Percentiles rank a stretch among this genome's conserved stretches.
These are phyloP conservation scores for Chalcis sispes DNA, from an alignment of 2,888 invertebrate species.

Conservation along the genomic window DNA sequence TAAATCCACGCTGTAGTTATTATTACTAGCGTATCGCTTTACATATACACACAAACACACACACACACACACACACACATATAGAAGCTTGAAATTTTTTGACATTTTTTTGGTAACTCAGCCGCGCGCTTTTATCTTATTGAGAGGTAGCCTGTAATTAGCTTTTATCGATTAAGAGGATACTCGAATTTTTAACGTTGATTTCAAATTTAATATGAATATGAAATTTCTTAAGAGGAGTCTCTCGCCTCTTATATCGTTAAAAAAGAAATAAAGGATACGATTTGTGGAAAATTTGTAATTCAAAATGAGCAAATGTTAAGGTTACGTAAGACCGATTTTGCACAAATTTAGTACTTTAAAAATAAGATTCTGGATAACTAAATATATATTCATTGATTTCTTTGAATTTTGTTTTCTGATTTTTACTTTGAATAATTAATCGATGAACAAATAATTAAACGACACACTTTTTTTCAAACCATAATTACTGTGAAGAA, in stretches of 20 bases:
- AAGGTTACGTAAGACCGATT: slow-evolving; percentile 20
- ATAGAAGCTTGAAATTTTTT: slow-evolving; percentile 24
- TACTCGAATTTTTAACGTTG: not conserved
- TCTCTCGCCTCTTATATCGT: slow-evolving; percentile 11
- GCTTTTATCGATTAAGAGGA: not conserved
- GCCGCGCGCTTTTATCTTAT: slow-evolving; percentile 19
- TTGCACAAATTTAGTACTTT: not conserved
- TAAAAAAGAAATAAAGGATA: not conserved
- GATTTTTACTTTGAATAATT: too few species aligned
- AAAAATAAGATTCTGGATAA: not conserved
- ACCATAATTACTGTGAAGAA: not conserved
- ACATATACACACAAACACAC: too few species aligned
- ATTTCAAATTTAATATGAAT: slow-evolving; percentile 36
- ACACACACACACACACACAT: too few species aligned
- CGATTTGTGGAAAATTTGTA: slow-evolving; percentile 1
- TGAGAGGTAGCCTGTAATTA: not conserved
- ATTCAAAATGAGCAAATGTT: slow-evolving; percentile 7
- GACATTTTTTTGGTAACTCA: slow-evolving; percentile 25
- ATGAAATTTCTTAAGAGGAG: slow-evolving; percentile 18
- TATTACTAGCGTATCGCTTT: slow-evolving; percentile 30
- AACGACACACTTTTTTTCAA: too few species aligned
- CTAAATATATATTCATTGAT: not conserved
- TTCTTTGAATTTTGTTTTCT: not conserved
- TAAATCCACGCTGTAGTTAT: slow-evolving; percentile 7
- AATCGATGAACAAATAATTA: too few species aligned